Conservation (phyloP, 2,888 invertebrate genomes). For the Perithous albicinctus region DNA sequence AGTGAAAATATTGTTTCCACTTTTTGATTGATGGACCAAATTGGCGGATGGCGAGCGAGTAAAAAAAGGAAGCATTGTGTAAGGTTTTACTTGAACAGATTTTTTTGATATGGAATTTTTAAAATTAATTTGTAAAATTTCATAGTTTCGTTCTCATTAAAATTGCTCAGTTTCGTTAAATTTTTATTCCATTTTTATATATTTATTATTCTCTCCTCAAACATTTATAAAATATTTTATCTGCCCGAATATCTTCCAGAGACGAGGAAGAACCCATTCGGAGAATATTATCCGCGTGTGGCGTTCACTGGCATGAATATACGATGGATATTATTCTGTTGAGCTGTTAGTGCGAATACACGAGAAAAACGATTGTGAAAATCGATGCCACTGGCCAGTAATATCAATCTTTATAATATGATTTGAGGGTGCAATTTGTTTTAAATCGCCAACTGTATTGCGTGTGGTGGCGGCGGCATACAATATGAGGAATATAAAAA, state of each 20-base stretch:
- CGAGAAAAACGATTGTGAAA: constrained; percentile 3
- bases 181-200: too few relatives aligned
- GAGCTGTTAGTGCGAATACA: neutral
- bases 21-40: too few relatives aligned
- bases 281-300: neutral
- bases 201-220: neutral
- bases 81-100: too few relatives aligned
- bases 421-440: constrained; percentile 14
- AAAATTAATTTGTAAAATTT: too few relatives aligned
- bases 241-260: neutral
- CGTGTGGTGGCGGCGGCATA: neutral
- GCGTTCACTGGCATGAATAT: neutral
- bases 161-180: too few relatives aligned
- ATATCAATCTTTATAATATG: constrained; percentile 25
- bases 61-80: too few relatives aligned
- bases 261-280: neutral
- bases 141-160: too few relatives aligned
- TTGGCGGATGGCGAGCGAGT: too few relatives aligned
- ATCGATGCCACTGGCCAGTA: constrained; percentile 24
- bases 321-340: neutral
- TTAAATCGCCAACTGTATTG: constrained; percentile 2
- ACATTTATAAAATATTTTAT: neutral
- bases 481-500: constrained; percentile 1
- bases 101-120: too few relatives aligned
- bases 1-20: too few relatives aligned